Conservation (phyloP, 2,797 vertebrate species). For the Anolis apletophallus region DNA sequence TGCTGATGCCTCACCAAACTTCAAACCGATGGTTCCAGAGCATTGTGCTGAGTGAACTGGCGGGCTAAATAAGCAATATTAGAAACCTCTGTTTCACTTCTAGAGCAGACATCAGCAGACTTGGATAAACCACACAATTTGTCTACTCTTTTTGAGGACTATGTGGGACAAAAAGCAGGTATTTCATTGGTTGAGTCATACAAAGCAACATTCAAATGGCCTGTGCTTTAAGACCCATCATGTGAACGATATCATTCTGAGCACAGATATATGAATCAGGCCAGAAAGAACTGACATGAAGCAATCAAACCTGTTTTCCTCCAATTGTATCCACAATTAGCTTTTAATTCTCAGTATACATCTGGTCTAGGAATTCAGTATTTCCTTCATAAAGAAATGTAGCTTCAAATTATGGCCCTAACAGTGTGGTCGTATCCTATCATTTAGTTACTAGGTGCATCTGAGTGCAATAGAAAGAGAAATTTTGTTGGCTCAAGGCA, state of each 20-base stretch:
- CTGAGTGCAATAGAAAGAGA: not conserved
- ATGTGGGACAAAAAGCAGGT: not conserved
- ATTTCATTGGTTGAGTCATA: not conserved
- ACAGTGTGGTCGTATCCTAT: not conserved
- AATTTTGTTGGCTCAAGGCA: constrained; percentile 16
- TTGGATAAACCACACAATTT: not conserved
- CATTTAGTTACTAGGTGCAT: constrained; percentile 13
- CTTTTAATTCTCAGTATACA: constrained; percentile 6
- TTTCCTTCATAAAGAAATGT: constrained; percentile 1
- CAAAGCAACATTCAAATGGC: not conserved
- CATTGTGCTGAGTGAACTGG: not conserved
- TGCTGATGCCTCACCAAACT: too few relatives aligned
- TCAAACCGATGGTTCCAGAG: too few relatives aligned
- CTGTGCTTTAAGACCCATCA: not conserved
- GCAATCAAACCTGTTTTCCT: not conserved
- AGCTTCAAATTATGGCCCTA: not conserved
- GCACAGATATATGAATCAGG: not conserved
- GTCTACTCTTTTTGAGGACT: too few relatives aligned
- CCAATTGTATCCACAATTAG: not conserved
- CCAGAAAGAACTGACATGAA: not conserved
- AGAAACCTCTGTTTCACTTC: not conserved
- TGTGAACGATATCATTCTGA: not conserved
- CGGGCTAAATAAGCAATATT: not conserved
- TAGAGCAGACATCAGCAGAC: not conserved
- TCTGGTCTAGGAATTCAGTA: not conserved